phyloP scores from a whole-genome alignment of 2,888 invertebrate species.

The Pinctada fucata region DNA sequence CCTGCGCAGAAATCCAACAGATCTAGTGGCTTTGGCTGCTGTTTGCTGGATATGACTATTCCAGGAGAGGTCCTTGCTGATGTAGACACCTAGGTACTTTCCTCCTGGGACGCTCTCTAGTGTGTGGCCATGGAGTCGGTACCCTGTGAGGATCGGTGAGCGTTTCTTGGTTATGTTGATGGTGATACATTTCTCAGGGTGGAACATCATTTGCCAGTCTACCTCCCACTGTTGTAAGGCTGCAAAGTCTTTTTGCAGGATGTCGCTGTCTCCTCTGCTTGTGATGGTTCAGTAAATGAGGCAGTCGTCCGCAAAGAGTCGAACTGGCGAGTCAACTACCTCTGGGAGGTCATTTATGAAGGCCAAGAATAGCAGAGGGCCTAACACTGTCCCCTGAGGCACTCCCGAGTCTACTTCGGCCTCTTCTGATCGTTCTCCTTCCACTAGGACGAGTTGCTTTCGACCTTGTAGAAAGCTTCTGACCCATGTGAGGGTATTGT shows the following conservation, averaged over 20 bases:
- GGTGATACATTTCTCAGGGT: background rate
- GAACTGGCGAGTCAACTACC: slow-evolving; percentile 6
- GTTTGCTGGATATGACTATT: slow-evolving; percentile 1
- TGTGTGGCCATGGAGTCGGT: slow-evolving; percentile 11
- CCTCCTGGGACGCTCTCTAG: slow-evolving; percentile 7
- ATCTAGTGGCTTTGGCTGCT: slow-evolving; percentile 11
- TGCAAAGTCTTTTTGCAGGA: slow-evolving; percentile 1
- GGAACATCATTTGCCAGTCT: slow-evolving; percentile 11
- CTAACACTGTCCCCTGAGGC: too few relatives aligned
- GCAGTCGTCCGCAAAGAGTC: slow-evolving; percentile 8
- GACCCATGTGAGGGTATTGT: too few relatives aligned
- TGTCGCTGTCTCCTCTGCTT: background rate
- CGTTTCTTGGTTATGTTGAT: slow-evolving; percentile 3
- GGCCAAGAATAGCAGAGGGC: too few relatives aligned
- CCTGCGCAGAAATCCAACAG: slow-evolving; percentile 19
- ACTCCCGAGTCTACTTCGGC: too few relatives aligned
- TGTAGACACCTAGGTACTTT: slow-evolving; percentile 9
- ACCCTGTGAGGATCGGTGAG: slow-evolving; percentile 4
- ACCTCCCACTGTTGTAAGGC: slow-evolving; percentile 4
- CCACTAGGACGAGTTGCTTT: too few relatives aligned
- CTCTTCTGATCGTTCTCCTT: too few relatives aligned
- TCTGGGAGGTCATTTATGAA: too few relatives aligned
- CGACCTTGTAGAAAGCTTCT: too few relatives aligned
- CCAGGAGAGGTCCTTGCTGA: slow-evolving; percentile 14
- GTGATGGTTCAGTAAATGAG: background rate